Evolutionary conservation across 2,797 vertebrate genomes (phyloP), one percentile per base, ranked within the genome.

Genomic region (Malurus leucopterus): DNA sequence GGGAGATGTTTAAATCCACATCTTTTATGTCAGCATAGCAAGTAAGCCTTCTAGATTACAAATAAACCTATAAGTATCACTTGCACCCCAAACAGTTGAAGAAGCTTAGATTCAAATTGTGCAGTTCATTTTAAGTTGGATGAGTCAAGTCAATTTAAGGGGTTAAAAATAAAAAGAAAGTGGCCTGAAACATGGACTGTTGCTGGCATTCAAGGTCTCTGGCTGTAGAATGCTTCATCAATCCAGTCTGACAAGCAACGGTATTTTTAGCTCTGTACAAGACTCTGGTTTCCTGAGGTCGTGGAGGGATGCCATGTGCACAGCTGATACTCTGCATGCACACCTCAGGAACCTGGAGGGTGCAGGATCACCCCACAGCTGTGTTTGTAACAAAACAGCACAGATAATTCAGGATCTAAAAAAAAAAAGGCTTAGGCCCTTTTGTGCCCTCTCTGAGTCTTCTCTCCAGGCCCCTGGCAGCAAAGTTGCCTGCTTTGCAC

Each of bases 211-310:
- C 24, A 76, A 38, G 34, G 50, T 81, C 50, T 90, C 57, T 83
- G 76, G 36, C 59, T 84, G 20, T 44, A 46, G 49, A 50, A 43
- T 21, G 34, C 34, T 86, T 92, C 73, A 41, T 71, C 70, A 51
- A 59, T 69, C 55, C n/a, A 34, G 29, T n/a, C 46, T 87, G 80
- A 67, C 79, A 89, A 65, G 70, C 23, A 16, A 12, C 36, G 29
- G 27, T 95, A 64, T 88, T 89, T 93, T 89, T 94, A 91, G 86
- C 46, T 69, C 61, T 67, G 44, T 73, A 21, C 44, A 50, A 13
- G 29, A 15, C 54, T 49, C 62, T 70, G 58, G 41, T 67, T 91
- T 88, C 64, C 8, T 64, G 59, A 65, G 73, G 63, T 61, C 24
- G 1, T 26, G 12, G 50, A 73, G 49, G 24, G 73, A 11, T 29